Base-by-base conservation (phyloP, 2,113 vertebrate species). In the Thunnus maccoyii region DNA sequence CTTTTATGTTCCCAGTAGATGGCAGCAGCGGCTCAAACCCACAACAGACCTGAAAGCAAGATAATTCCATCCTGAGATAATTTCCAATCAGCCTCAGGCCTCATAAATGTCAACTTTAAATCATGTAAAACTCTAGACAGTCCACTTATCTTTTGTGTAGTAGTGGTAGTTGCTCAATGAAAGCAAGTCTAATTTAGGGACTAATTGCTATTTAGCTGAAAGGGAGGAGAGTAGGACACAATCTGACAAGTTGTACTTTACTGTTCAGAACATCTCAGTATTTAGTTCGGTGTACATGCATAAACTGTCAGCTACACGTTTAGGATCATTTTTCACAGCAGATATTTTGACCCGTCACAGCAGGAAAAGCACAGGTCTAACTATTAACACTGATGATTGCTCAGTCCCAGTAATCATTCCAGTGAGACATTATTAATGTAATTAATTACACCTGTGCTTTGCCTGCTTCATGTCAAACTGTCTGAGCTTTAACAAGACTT, bases 21-120 rank as follows among this genome's bases (percentile, higher is more conserved):
- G 91, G 89, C 88, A 86, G 80, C 84, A 92, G 57, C 20, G 17
- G 32, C 60, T 72, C 56, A 83, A 60, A 50, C 9, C 32, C 20
- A 5, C 30, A 27, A 5, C 44, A 55, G 13, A 46, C 36, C 46
- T 5, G 13, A n/a, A n/a, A 8, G 14, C 4, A 69, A 22, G 0
- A 68, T 32, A 10, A 76, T 18, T 57, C 2, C 10, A 32, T 20
- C 30, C 10, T 32, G 4, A 48, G 27, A 20, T 80, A 1, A 72
- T 81, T 44, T 73, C 63, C 52, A 63, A 51, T 56, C 58, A 56
- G 18, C 72, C 12, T 32, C 30, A 25, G 56, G 36, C 52, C 17
- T 18, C 7, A 70, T 68, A 65, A 60, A 64, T 63, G 30, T 66
- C 68, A 57, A 47, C 17, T 60, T 77, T 58, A 78, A 75, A 81